These are phyloP conservation scores for Pomacea maculata DNA, from an alignment of 1,140 invertebrate species.

Conservation along the genomic window DNA sequence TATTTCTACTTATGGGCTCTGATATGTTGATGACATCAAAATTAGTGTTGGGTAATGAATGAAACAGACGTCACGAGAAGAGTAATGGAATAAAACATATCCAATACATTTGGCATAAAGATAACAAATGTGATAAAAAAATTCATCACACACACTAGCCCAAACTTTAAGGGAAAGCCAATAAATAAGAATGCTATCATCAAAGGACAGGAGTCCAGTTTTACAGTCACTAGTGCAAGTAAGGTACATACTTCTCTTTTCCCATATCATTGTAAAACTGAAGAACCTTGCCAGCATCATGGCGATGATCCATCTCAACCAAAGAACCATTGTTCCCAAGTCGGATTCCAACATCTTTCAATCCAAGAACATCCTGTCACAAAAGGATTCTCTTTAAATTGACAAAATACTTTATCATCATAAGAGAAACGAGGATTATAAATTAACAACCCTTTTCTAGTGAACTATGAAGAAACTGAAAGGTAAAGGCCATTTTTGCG, in stretches of 20 bases:
- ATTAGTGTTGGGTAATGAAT: too few species aligned
- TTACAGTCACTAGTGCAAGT: too few species aligned
- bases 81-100: not conserved
- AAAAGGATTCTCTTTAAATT: not conserved
- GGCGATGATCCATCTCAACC: slow-evolving; percentile 30
- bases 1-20: too few species aligned
- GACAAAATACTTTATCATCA: not conserved
- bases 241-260: slow-evolving; percentile 50
- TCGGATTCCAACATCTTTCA: not conserved
- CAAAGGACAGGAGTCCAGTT: not conserved
- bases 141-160: not conserved
- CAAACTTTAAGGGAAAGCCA: not conserved
- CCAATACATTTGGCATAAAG: not conserved
- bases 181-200: not conserved
- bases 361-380: not conserved
- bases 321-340: not conserved
- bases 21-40: too few species aligned
- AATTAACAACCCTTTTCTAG: too few species aligned
- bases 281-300: slow-evolving; percentile 40
- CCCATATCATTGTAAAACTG: slow-evolving; percentile 54
- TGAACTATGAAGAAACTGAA: too few species aligned
- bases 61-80: not conserved
- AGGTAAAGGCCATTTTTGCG: too few species aligned
- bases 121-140: not conserved
- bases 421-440: too few species aligned